Conservation (phyloP, 2,888 invertebrate species). For the Coleophora deauratella region DNA sequence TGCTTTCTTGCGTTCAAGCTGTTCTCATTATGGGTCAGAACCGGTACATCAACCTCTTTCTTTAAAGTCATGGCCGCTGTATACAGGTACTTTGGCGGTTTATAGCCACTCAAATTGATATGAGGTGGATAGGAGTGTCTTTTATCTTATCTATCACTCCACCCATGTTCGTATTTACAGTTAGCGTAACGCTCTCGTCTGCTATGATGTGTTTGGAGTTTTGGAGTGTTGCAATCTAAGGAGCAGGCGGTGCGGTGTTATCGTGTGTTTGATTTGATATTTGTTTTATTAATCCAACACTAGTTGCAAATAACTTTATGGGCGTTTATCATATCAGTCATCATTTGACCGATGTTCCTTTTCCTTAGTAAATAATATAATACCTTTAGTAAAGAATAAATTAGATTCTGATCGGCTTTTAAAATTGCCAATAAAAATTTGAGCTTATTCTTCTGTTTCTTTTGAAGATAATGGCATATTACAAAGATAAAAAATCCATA, state of each 20-base stretch:
- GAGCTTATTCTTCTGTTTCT: too few relatives aligned
- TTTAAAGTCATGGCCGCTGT: constrained; percentile 16
- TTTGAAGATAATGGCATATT: too few relatives aligned
- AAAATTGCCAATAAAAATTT: too few relatives aligned
- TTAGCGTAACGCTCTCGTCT: constrained; percentile 26
- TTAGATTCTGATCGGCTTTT: too few relatives aligned
- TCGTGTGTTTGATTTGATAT: constrained; percentile 11
- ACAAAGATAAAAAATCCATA: too few relatives aligned
- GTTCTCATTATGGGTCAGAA: constrained; percentile 1
- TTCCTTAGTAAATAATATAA: too few relatives aligned
- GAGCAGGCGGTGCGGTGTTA: not conserved
- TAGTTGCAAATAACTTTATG: too few relatives aligned
- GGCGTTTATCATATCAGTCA: too few relatives aligned
- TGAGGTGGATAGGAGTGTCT: too few relatives aligned
- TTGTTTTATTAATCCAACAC: too few relatives aligned
- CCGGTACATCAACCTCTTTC: constrained; percentile 21
- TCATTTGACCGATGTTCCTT: too few relatives aligned
- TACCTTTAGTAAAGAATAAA: too few relatives aligned
- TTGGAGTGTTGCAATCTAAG: constrained; percentile 22
- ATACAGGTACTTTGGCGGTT: constrained; percentile 21
- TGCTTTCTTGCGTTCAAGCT: constrained; percentile 3
- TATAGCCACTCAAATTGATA: constrained; percentile 32
- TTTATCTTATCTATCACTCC: constrained; percentile 31
- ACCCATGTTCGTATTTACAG: constrained; percentile 19
- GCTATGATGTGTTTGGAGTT: constrained; percentile 20